A percentile compares a stretch with the other conserved stretches of the same genome.
These are phyloP conservation scores for Dorcus parallelipipedus DNA, from an alignment of 2,888 invertebrate genomes.

Conservation along the genomic window DNA sequence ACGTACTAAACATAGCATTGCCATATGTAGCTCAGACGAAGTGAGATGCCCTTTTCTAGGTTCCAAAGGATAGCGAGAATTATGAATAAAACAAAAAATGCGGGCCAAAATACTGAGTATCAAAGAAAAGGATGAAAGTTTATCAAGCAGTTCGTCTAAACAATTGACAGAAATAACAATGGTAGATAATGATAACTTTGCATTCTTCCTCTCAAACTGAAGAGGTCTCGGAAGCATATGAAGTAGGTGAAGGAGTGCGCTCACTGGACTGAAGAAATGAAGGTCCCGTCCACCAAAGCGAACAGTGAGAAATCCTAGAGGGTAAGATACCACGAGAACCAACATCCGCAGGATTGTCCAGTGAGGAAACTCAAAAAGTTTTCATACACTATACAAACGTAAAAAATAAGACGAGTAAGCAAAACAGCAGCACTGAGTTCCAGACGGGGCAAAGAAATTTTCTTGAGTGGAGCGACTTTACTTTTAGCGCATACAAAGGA, in stretches of 20 bases:
- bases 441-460: slow-evolving; percentile 6
- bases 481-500: slow-evolving; percentile 11
- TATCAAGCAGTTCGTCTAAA: neutral
- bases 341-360: slow-evolving; percentile 12
- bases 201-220: no score
- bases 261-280: no score
- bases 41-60: neutral
- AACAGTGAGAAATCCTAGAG: neutral
- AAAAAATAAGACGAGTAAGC: no score
- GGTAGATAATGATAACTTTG: no score
- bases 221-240: no score
- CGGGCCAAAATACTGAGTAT: neutral
- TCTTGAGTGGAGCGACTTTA: slow-evolving; percentile 12
- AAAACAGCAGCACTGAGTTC: slow-evolving; percentile 12
- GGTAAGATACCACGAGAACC: slow-evolving; percentile 14
- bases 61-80: no score
- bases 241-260: no score
- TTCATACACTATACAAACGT: no score
- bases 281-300: slow-evolving; percentile 1
- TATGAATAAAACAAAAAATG: neutral
- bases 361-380: neutral
- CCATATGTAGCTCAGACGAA: slow-evolving; percentile 2
- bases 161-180: no score
- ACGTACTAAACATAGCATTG: neutral
- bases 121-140: neutral